phyloP scores from a whole-genome alignment of 2,113 vertebrate species.

The Himantopus leucocephalus region DNA sequence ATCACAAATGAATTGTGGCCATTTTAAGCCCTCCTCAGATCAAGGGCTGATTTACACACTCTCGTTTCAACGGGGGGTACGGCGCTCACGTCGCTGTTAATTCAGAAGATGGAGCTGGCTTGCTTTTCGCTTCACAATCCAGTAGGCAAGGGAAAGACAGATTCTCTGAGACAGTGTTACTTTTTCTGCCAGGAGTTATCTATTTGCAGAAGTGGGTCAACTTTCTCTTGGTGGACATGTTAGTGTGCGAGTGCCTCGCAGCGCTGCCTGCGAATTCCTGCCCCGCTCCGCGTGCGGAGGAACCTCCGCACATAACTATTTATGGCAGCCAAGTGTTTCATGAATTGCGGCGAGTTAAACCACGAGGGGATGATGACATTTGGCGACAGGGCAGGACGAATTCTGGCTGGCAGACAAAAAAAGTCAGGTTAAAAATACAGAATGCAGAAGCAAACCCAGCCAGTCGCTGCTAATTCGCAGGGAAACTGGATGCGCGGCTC shows the following conservation, averaged over 20 bases:
- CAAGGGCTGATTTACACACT: conserved; percentile 18
- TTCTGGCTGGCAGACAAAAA: neutral
- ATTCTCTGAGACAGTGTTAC: conserved; percentile 75
- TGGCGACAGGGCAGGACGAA: conserved; percentile 39
- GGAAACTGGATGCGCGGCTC: neutral
- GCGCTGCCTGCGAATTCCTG: conserved; percentile 18
- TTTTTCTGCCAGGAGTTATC: conserved; percentile 73
- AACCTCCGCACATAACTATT: conserved; percentile 63
- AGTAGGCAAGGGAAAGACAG: conserved; percentile 61
- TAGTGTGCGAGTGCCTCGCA: conserved; percentile 59
- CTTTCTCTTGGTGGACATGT: conserved; percentile 62
- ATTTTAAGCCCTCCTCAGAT: conserved; percentile 36
- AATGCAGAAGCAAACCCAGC: conserved; percentile 8
- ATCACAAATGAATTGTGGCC: neutral
- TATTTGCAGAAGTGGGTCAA: conserved; percentile 83
- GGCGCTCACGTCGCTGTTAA: neutral
- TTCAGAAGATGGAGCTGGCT: conserved; percentile 61
- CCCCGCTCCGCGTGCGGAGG: neutral
- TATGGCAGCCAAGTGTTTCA: conserved; percentile 70
- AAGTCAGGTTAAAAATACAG: conserved; percentile 48
- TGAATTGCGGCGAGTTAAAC: conserved; percentile 66
- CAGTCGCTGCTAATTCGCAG: neutral
- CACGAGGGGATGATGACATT: conserved; percentile 71
- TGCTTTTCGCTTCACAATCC: conserved; percentile 72
- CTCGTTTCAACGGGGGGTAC: conserved; percentile 28